phyloP scores from a whole-genome alignment of 2,888 invertebrate species.

The Unio pictorum region DNA sequence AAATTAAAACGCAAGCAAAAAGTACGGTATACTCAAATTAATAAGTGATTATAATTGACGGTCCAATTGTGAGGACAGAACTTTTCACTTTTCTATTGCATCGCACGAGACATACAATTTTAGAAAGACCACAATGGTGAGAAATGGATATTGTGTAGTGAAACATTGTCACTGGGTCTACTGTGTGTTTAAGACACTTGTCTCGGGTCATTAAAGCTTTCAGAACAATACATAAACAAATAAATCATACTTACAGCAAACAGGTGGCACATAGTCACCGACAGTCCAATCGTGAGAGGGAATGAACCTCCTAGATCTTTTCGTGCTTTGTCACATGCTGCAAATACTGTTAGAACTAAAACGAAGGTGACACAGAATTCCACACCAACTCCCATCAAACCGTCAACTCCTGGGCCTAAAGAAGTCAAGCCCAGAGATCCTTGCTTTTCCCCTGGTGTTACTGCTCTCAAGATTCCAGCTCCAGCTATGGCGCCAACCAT shows the following conservation, averaged over 20 bases:
- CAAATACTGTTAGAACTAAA: conserved; percentile 87
- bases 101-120: too few species aligned
- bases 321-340: conserved; percentile 84
- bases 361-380: conserved; percentile 90
- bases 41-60: not conserved
- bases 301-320: conserved; percentile 86
- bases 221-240: not conserved
- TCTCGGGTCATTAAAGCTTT: not conserved
- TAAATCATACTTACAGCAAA: conserved; percentile 80
- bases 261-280: conserved; percentile 88
- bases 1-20: not conserved
- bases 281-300: conserved; percentile 85
- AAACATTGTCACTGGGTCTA: too few species aligned
- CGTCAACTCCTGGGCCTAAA: conserved; percentile 58
- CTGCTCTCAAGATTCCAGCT: conserved; percentile 83
- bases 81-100: not conserved
- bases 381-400: conserved; percentile 84
- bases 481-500: conserved; percentile 94
- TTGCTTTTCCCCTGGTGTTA: conserved; percentile 75
- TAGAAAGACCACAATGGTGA: too few species aligned
- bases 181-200: not conserved
- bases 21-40: not conserved
- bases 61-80: not conserved
- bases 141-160: not conserved
- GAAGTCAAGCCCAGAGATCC: conserved; percentile 88